A percentile compares a stretch with the other conserved stretches of the same genome.
Conservation (phyloP, 2,797 vertebrate species). For the Uromys caudimaculatus region DNA sequence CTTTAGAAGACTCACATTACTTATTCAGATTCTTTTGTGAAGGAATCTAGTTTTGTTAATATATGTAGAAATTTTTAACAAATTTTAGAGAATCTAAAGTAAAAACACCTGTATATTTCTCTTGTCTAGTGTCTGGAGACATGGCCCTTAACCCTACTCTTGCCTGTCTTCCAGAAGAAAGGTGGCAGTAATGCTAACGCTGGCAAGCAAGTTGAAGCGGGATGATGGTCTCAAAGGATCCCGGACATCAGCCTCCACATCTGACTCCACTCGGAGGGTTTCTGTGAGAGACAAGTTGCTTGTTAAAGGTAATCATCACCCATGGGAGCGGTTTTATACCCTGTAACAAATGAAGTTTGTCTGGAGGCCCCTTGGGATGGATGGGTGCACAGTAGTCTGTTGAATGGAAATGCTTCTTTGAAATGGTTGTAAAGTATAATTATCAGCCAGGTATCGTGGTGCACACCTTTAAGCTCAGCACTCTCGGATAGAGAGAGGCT, state of each 20-base stretch:
- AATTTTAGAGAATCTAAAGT: not conserved
- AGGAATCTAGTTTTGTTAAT: not conserved
- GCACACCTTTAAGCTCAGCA: not conserved
- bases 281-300: slow-evolving; percentile 97
- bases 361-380: not conserved
- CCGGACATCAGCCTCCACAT: slow-evolving; percentile 88
- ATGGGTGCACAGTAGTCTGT: not conserved
- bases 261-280: slow-evolving; percentile 94
- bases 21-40: not conserved
- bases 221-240: slow-evolving; percentile 94
- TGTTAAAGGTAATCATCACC: slow-evolving; percentile 93
- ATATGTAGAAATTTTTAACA: not conserved
- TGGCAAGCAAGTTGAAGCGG: slow-evolving; percentile 97
- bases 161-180: slow-evolving; percentile 80
- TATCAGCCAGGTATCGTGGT: not conserved
- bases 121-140: fast-evolving
- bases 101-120: fast-evolving
- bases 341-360: not conserved
- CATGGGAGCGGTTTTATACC: not conserved
- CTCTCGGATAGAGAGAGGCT: not conserved
- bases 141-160: not conserved
- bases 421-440: not conserved
- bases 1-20: not conserved
- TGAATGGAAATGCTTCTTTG: not conserved
- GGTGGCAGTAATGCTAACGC: slow-evolving; percentile 93